Base-by-base conservation (phyloP, 2,888 invertebrate genomes). In the Autographa pulchrina region DNA sequence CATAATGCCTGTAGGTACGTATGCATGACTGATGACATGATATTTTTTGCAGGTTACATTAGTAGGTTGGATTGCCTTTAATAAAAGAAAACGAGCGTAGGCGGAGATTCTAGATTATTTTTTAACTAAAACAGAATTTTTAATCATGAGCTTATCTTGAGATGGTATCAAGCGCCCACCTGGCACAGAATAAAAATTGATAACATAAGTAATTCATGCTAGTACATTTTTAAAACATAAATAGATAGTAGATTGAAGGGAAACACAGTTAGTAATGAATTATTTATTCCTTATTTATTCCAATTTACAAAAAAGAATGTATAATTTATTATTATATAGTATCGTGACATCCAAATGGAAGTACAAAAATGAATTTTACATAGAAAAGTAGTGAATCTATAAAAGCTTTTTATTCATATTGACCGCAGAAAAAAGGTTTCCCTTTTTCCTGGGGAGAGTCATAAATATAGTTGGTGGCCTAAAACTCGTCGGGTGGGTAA, bases 401-500 rank as follows among this genome's bases (percentile, higher is more conserved):
- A n/a, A 48, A 48, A 48, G n/a, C 16, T n/a, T 48, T 18, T 54
- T 8, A 54, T 25, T 56, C 54, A 20, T 56, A 56, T 56, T 56
- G 20, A 25, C 3, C 54, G 11, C 13, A 56, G 14, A 56, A 56
- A 25, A 20, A 13, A 18, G 20, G 8, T 48, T 54, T 54, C 8
- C 48, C n/a, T 48, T 48, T 48, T 43, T 48, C 48, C 48, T 25
- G 4, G 1, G 4, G 14, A 11, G 11, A 11, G 32, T 8, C 32
- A 32, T 32, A 59, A 59, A 59, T n/a, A 16, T 14, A 31, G 4
- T 65, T 52, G n/a, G 48, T 35, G 56, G 59, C 63, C 72, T 54
- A 68, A 62, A 69, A 66, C 43, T 13, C 13, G 7, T 16, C 9
- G n/a, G 11, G 52, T 64, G 68, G 52, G 64, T 48, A 56, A 61